Evolutionary conservation across 2,797 vertebrate species (phyloP), one percentile per base, ranked within the genome.

Genomic region (Chiroxiphia lanceolata): DNA sequence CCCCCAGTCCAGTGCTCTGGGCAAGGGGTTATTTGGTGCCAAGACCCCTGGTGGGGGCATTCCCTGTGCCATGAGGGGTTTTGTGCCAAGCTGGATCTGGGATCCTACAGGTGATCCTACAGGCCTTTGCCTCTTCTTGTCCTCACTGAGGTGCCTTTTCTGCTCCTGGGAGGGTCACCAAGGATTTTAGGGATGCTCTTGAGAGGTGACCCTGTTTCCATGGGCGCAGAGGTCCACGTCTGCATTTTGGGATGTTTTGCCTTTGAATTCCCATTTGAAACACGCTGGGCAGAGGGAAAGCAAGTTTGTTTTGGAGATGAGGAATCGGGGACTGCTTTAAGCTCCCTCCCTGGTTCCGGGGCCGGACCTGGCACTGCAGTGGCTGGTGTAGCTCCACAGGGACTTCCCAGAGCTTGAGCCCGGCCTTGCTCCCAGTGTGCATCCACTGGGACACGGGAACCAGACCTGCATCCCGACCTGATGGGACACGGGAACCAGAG

Each of bases 181-280:
- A 20, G 76, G 67, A 18, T 65, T 84, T 59, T 14, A 8, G 47
- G 27, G 29, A 10, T 25, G 40, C 33, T 53, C 16, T 26, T 15
- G 0, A 23, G 4, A 6, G 25, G 7, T 47, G 40, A 9, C 40
- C 34, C 48, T 27, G 6, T 15, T 45, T 50, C 56, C 23, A 0
- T 13, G 23, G 23, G 71, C 9, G 36, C 47, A 15, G 19, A 26
- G 22, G 7, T 59, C 4, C 9, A 14, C 1, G 5, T 18, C 44
- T 27, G 48, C 2, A 0, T 23, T 44, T 74, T 0, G 1, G 18
- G 50, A 3, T 1, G 2, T 27, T 54, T 57, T 27, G 40, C n/a
- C 44, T 59, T 72, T 67, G 4, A 53, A 38, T 74, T 76, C 36
- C 44, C n/a, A 0, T 48, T 59, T 59, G 33, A 15, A 29, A 31